Evolutionary conservation across 2,113 vertebrate genomes (phyloP).

Genomic region (Plestiodon gilberti): DNA sequence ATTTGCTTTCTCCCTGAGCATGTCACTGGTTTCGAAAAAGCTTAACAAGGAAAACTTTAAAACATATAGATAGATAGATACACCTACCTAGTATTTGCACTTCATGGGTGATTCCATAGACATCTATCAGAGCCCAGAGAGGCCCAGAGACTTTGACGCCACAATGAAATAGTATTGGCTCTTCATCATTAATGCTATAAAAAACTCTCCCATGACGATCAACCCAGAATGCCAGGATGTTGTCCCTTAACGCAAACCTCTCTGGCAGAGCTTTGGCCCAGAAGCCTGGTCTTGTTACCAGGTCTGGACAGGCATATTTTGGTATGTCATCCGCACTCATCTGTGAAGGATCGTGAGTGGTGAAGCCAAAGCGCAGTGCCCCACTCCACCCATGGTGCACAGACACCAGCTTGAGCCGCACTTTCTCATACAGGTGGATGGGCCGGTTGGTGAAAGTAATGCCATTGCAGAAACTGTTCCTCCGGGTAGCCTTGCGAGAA

Average conservation of each 20-base stretch:
- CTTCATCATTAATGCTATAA: constrained; percentile 95
- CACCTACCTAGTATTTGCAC: constrained; percentile 93
- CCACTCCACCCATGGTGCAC: constrained; percentile 97
- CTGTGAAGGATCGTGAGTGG: constrained; percentile 91
- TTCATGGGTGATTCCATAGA: constrained; percentile 97
- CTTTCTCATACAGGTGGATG: constrained; percentile 94
- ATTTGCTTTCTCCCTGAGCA: background rate
- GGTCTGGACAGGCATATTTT: constrained; percentile 96
- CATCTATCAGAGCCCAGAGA: constrained; percentile 97
- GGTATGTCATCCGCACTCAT: constrained; percentile 91
- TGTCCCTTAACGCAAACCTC: constrained; percentile 92
- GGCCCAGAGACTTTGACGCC: constrained; percentile 94
- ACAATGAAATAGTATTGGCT: constrained; percentile 96
- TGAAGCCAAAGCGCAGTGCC: constrained; percentile 96
- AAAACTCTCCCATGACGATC: constrained; percentile 95
- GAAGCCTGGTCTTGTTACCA: constrained; percentile 94
- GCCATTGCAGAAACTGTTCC: constrained; percentile 98
- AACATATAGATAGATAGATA: background rate
- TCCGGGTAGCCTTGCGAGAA: constrained; percentile 89
- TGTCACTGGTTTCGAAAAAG: background rate
- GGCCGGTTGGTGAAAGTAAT: constrained; percentile 96
- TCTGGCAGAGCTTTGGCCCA: constrained; percentile 98
- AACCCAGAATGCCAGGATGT: constrained; percentile 95
- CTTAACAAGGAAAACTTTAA: background rate
- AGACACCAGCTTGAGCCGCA: constrained; percentile 89